Conservation (phyloP, 2,888 invertebrate genomes). For the Drosophila longiperda region DNA sequence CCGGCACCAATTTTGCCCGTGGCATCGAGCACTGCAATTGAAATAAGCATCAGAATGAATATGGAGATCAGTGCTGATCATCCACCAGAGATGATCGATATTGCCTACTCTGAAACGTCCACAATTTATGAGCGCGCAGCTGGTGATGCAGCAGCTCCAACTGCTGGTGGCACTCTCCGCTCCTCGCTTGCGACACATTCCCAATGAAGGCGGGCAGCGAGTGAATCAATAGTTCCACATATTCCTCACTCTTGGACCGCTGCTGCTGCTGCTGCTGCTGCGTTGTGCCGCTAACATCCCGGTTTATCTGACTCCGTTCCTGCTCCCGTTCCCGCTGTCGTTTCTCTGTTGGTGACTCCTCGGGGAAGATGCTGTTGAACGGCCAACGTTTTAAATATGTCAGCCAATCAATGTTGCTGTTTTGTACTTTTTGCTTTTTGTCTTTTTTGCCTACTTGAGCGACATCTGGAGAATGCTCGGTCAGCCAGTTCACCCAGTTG, state of each 20-base stretch:
- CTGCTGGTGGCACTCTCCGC: constrained; percentile 89
- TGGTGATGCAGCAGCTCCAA: constrained; percentile 88
- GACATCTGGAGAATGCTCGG: constrained; percentile 39
- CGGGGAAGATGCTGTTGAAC: constrained; percentile 81
- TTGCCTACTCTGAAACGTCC: constrained; percentile 90
- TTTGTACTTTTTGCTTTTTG: constrained; percentile 38
- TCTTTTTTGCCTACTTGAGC: constrained; percentile 35
- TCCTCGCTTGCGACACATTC: constrained; percentile 88
- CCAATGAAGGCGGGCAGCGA: constrained; percentile 89
- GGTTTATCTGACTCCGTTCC: constrained; percentile 6
- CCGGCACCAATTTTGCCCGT: constrained; percentile 90
- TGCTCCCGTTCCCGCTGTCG: not conserved
- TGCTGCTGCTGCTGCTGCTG: not conserved
- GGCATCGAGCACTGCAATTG: constrained; percentile 88
- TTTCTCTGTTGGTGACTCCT: constrained; percentile 37
- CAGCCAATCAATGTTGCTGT: constrained; percentile 64
- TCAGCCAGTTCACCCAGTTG: constrained; percentile 81
- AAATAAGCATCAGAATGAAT: constrained; percentile 17
- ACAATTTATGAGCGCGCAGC: constrained; percentile 88
- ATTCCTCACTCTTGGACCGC: constrained; percentile 35
- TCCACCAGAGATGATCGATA: constrained; percentile 8
- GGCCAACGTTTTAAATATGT: constrained; percentile 84
- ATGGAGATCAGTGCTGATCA: not conserved
- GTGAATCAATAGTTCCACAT: constrained; percentile 87
- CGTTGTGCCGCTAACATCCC: constrained; percentile 8